Evolutionary conservation across 2,888 invertebrate species (phyloP).

Genomic region (Tipula confusa): DNA sequence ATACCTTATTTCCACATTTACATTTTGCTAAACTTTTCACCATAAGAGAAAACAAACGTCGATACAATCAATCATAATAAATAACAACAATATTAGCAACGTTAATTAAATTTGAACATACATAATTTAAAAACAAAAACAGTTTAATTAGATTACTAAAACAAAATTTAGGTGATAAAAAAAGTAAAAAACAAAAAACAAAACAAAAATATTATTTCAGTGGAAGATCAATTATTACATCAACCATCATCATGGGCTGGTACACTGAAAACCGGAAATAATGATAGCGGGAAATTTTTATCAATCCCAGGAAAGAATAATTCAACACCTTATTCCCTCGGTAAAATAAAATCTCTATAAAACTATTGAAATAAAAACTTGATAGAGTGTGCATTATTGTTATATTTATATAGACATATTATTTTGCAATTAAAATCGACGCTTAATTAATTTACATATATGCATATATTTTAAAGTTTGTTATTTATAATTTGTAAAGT

Average conservation of each 20-base stretch:
- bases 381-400: background rate
- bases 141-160: background rate
- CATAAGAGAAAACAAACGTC: background rate
- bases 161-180: background rate
- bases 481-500: background rate
- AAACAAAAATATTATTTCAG: conserved; percentile 27
- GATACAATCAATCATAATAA: background rate
- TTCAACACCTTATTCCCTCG: conserved; percentile 35
- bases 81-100: background rate
- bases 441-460: background rate
- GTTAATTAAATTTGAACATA: background rate
- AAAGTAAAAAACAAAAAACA: background rate
- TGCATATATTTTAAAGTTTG: too few species aligned
- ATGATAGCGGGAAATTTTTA: conserved; percentile 47
- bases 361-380: background rate
- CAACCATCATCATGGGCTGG: conserved; percentile 1
- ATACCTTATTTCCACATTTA: too few species aligned
- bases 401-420: background rate
- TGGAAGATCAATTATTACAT: conserved; percentile 26
- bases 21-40: too few species aligned
- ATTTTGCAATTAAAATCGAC: background rate
- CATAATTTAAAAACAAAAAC: background rate
- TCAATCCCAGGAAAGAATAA: conserved; percentile 47
- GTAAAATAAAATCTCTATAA: conserved; percentile 13
- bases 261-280: conserved; percentile 36